Percentiles rank a stretch among this genome's conserved stretches.
Conservation (phyloP, 2,888 invertebrate species). For the Physocephala rufipes region DNA sequence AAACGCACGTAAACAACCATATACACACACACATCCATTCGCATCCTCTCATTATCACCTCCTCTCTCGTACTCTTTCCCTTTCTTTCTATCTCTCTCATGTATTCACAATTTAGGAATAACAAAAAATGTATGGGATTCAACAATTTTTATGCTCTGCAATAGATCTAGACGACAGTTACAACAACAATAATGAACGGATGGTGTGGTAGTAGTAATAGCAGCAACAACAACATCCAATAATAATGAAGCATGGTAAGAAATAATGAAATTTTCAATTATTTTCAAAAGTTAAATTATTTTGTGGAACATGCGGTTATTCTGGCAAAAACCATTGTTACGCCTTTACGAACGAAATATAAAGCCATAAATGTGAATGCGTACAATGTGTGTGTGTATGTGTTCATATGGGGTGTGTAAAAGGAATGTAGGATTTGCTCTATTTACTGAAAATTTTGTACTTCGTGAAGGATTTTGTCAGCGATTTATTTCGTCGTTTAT, state of each 20-base stretch:
- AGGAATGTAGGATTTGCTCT: background rate
- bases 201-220: conserved; percentile 16
- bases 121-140: no score
- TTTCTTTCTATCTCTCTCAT: no score
- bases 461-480: conserved; percentile 12
- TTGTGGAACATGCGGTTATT: conserved; percentile 11
- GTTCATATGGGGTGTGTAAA: background rate
- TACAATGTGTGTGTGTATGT: background rate
- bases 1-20: background rate
- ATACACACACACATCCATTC: background rate
- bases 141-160: background rate
- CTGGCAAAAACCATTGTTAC: conserved; percentile 9
- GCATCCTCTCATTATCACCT: background rate
- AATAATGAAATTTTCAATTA: conserved; percentile 48
- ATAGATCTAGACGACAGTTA: conserved; percentile 18
- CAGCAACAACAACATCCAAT: conserved; percentile 20
- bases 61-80: background rate
- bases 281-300: conserved; percentile 40
- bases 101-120: no score
- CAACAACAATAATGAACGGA: conserved; percentile 18
- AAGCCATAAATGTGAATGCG: background rate
- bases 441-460: background rate
- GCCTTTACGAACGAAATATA: background rate
- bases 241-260: conserved; percentile 37
- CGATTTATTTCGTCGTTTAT: conserved; percentile 19